Conservation (phyloP, 1,140 invertebrate species). For the Heliconius hermathena region DNA sequence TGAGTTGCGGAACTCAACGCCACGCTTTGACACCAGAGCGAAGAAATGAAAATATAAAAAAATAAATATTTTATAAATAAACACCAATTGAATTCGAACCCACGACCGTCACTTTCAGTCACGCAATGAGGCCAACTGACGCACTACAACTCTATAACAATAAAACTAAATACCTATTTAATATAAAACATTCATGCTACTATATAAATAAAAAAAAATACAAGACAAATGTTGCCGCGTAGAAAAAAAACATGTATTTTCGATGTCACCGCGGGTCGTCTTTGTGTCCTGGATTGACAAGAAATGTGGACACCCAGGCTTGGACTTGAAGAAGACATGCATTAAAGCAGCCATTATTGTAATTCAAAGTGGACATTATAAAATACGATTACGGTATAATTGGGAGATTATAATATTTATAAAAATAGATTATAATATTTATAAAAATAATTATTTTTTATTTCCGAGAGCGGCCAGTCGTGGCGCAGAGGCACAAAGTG, state of each 20-base stretch:
- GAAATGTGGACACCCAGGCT: conserved; percentile 72
- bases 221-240: conserved; percentile 44
- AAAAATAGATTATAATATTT: neutral
- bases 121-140: neutral
- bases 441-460: neutral
- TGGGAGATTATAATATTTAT: conserved; percentile 33
- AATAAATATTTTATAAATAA: no score
- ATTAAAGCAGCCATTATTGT: conserved; percentile 74
- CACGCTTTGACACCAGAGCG: no score
- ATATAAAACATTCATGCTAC: conserved; percentile 7
- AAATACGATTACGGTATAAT: conserved; percentile 36
- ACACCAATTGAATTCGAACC: neutral
- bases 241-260: conserved; percentile 49
- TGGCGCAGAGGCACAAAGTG: no score
- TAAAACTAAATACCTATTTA: conserved; percentile 7
- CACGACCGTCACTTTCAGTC: neutral
- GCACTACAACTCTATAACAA: neutral
- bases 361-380: conserved; percentile 71
- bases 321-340: conserved; percentile 75
- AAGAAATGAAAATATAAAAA: no score
- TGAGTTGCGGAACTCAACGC: no score
- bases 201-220: conserved; percentile 41
- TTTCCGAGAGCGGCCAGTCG: no score
- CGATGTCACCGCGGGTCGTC: conserved; percentile 62
- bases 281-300: conserved; percentile 56